Evolutionary conservation across 2,113 vertebrate genomes (phyloP).

Genomic region (Tamias sibiricus): DNA sequence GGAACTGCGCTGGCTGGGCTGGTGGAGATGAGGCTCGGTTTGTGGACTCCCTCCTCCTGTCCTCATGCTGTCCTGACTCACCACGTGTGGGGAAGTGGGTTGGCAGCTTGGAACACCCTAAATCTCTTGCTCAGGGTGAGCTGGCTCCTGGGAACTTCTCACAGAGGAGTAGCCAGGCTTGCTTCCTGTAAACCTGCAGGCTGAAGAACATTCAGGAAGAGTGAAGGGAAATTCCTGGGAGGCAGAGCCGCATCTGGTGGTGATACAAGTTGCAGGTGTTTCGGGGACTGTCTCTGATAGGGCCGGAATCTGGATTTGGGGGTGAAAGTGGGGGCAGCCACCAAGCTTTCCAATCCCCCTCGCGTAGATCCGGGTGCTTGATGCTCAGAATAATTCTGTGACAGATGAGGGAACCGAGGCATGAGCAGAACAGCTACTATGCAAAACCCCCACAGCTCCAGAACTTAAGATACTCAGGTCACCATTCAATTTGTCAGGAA

Average conservation of each 20-base stretch:
- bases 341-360: not conserved
- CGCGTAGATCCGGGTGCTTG: not conserved
- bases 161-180: not conserved
- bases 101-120: not conserved
- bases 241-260: not conserved
- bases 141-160: not conserved
- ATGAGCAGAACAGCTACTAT: not conserved
- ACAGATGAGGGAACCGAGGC: conserved; percentile 39
- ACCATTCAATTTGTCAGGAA: too few species aligned
- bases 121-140: not conserved
- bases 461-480: not conserved
- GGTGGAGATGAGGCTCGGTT: not conserved
- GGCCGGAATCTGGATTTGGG: too few species aligned
- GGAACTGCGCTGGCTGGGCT: not conserved
- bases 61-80: not conserved
- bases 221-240: conserved; percentile 44
- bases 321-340: accelerated
- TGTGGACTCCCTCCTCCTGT: accelerated
- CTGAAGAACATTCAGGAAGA: not conserved
- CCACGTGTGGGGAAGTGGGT: not conserved
- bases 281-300: not conserved
- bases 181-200: conserved; percentile 19
- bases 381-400: not conserved
- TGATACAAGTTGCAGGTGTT: not conserved
- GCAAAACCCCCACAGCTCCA: not conserved